phyloP scores from a whole-genome alignment of 2,888 invertebrate species.

The Tubiluchus corallicola region DNA sequence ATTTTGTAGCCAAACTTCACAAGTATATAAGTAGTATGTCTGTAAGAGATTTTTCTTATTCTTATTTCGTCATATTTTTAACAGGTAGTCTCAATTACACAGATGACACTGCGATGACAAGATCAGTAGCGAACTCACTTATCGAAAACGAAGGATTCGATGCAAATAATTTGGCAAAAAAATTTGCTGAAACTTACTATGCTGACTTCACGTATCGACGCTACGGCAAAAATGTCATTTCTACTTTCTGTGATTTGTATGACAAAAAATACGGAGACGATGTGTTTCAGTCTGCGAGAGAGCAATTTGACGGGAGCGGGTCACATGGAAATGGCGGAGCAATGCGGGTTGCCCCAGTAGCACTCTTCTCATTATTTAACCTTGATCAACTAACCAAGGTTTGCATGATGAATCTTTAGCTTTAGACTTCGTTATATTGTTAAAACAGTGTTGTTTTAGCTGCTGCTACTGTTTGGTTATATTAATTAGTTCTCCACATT shows the following conservation, averaged over 20 bases:
- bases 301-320: slow-evolving; percentile 46
- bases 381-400: too few relatives aligned
- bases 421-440: too few relatives aligned
- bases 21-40: too few relatives aligned
- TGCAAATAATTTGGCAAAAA: slow-evolving; percentile 39
- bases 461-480: too few relatives aligned
- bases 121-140: slow-evolving; percentile 41
- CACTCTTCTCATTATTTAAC: slow-evolving; percentile 36
- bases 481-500: too few relatives aligned
- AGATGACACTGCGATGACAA: slow-evolving; percentile 52
- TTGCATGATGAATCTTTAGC: too few relatives aligned
- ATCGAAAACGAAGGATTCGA: slow-evolving; percentile 37
- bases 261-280: slow-evolving; percentile 34
- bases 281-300: slow-evolving; percentile 40
- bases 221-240: too few relatives aligned
- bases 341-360: slow-evolving; percentile 48
- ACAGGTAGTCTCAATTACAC: slow-evolving; percentile 34
- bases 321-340: slow-evolving; percentile 58
- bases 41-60: too few relatives aligned
- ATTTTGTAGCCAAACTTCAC: too few relatives aligned
- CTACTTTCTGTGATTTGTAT: too few relatives aligned
- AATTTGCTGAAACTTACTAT: slow-evolving; percentile 28
- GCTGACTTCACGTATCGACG: too few relatives aligned
- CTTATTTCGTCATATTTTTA: not conserved
- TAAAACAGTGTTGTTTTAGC: too few relatives aligned